Evolutionary conservation across 2,797 vertebrate genomes (phyloP).

Genomic region (Onychomys arenicola): DNA sequence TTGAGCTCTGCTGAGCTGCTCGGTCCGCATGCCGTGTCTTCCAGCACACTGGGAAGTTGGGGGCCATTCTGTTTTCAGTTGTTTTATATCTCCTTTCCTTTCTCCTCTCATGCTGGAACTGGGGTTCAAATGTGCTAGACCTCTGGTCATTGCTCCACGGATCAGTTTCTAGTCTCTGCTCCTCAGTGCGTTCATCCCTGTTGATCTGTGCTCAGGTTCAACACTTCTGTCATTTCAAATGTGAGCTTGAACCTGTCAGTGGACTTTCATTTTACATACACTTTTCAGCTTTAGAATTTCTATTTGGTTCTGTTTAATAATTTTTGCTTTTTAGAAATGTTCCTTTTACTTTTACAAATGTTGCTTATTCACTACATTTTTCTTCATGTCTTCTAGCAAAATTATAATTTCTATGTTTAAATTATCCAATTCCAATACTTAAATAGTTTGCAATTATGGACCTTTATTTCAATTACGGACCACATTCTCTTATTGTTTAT

Average conservation of each 20-base stretch:
- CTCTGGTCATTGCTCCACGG: no score
- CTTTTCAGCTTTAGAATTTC: not conserved
- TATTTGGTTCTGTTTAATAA: not conserved
- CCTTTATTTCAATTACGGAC: not conserved
- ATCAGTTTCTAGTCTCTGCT: not conserved
- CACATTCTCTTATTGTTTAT: not conserved
- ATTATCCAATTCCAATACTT: not conserved
- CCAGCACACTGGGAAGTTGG: not conserved
- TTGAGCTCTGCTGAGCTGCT: not conserved
- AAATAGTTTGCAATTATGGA: not conserved
- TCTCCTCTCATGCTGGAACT: not conserved
- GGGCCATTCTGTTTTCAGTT: not conserved
- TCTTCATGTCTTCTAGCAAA: not conserved
- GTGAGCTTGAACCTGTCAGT: not conserved
- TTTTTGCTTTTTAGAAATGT: not conserved
- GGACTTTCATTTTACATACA: not conserved
- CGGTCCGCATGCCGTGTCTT: not conserved
- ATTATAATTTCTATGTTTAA: not conserved
- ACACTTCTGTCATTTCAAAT: not conserved
- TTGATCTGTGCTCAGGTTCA: not conserved
- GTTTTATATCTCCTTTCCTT: not conserved
- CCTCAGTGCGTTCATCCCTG: not conserved
- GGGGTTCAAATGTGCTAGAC: not conserved
- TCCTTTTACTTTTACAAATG: not conserved
- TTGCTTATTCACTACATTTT: not conserved